Evolutionary conservation across 2,888 invertebrate species (phyloP), one percentile per base, ranked within the genome.

Genomic region (Chorisops tibialis): DNA sequence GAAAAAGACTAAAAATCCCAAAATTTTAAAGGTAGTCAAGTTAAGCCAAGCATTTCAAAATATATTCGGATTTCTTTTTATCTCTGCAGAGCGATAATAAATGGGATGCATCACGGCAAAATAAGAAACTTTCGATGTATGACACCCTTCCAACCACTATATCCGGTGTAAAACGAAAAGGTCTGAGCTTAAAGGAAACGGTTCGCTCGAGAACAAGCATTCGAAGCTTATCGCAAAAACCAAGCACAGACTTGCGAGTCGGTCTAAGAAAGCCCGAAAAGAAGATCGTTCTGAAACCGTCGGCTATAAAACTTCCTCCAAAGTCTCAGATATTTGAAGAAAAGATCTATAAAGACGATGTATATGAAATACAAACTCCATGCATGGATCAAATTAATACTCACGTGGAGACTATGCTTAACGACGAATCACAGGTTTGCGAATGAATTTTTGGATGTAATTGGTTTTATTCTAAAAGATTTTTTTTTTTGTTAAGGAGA

Each of bases 1-100:
- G 11, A 69, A 74, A 67, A 66, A 50, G 11, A 11, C 49, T 4
- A 65, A 63, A 11, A 50, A 12, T 59, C 35, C 9, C 21, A 35
- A 43, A 39, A 41, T 35, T 2, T 7, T 30, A 22, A 56, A 56
- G 56, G 24, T 43, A 54, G 6, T 9, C 4, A 47, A 19, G 12
- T 16, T 12, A 47, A 19, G n/a, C n/a, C 16, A 3, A 11, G 14
- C n/a, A 2, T 41, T 41, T 12, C 5, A 16, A 9, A 37, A 6
- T 5, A n/a, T 41, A 41, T 12, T 16, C 6, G 1, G 41, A 41
- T 22, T 4, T 12, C 14, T 19, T 4, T 9, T n/a, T 48, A 19
- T 21, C 18, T 19, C 30, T 14, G 2, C 24, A 56, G 56, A 30
- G 35, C 9, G 56, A n/a, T 3, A 11, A 6, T 9, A 45, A 41